phyloP scores from a whole-genome alignment of 2,113 vertebrate species.

The Hymenochirus boettgeri region DNA sequence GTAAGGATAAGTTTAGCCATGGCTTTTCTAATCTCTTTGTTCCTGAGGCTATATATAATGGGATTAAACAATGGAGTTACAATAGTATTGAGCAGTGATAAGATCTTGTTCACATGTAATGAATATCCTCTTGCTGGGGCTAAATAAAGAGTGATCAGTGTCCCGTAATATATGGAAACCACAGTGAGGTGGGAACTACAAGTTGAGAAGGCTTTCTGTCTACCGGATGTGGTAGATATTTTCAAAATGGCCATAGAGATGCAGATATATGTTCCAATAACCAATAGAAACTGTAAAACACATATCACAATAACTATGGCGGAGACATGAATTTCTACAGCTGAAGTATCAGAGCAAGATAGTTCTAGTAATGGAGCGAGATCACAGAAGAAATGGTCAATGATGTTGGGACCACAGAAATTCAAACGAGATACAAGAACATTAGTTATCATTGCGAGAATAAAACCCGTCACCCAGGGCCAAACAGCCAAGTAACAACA shows the following conservation, averaged over 20 bases:
- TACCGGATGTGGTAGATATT: constrained; percentile 9
- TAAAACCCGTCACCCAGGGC: constrained; percentile 15
- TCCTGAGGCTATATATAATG: constrained; percentile 54
- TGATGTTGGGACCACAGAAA: constrained; percentile 8
- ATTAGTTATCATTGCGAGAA: not conserved
- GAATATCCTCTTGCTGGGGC: constrained; percentile 11
- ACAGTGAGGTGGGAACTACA: constrained; percentile 18
- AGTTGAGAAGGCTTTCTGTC: constrained; percentile 31
- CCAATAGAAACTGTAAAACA: constrained; percentile 25
- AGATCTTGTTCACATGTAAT: constrained; percentile 47
- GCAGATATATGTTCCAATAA: constrained; percentile 19
- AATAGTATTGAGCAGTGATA: constrained; percentile 56
- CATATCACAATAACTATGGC: not conserved
- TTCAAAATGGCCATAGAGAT: constrained; percentile 30
- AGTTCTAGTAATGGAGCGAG: constrained; percentile 24
- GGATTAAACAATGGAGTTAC: constrained; percentile 57
- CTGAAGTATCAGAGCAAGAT: constrained; percentile 22
- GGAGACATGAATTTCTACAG: not conserved
- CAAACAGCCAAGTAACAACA: constrained; percentile 11
- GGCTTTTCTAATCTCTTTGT: constrained; percentile 52
- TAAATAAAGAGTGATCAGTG: constrained; percentile 10
- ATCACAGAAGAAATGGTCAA: constrained; percentile 30
- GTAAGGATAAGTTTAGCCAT: constrained; percentile 43
- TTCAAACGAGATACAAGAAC: not conserved
- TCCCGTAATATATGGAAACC: constrained; percentile 30